Evolutionary conservation across 2,113 vertebrate genomes (phyloP).

Genomic region (Ramphastos sulfuratus): DNA sequence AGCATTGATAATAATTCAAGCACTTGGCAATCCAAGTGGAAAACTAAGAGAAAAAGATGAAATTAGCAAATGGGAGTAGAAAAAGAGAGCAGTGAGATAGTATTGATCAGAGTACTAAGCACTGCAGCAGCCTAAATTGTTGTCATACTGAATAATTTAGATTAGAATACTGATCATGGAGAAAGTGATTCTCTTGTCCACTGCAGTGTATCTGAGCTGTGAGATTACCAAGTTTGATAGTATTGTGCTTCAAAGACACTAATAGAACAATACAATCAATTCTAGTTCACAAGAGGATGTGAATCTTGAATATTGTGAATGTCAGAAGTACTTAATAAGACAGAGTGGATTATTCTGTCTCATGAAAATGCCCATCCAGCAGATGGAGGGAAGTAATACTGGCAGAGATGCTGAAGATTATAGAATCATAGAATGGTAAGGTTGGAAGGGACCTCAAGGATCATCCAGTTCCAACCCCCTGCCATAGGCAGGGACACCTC

Average conservation of each 20-base stretch:
- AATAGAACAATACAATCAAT: constrained; percentile 12
- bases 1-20: neutral
- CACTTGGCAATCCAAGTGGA: constrained; percentile 17
- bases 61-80: constrained; percentile 27
- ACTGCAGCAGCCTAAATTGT: constrained; percentile 45
- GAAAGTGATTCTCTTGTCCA: neutral
- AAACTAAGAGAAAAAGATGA: constrained; percentile 30
- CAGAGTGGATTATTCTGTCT: neutral
- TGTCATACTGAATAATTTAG: constrained; percentile 63
- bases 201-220: constrained; percentile 8
- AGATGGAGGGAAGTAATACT: neutral
- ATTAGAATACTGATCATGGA: constrained; percentile 13
- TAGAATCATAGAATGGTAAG: no score
- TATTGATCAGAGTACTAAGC: constrained; percentile 55
- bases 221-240: neutral
- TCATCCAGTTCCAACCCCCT: no score
- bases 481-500: no score
- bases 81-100: neutral
- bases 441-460: no score
- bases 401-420: neutral
- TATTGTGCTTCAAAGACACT: neutral
- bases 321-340: constrained; percentile 6
- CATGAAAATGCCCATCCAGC: neutral
- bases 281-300: neutral
- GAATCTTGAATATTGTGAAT: neutral